Percentiles rank a stretch among this genome's conserved stretches.
phyloP scores from a whole-genome alignment of 1,140 invertebrate genomes.

The Coelopa frigida region DNA sequence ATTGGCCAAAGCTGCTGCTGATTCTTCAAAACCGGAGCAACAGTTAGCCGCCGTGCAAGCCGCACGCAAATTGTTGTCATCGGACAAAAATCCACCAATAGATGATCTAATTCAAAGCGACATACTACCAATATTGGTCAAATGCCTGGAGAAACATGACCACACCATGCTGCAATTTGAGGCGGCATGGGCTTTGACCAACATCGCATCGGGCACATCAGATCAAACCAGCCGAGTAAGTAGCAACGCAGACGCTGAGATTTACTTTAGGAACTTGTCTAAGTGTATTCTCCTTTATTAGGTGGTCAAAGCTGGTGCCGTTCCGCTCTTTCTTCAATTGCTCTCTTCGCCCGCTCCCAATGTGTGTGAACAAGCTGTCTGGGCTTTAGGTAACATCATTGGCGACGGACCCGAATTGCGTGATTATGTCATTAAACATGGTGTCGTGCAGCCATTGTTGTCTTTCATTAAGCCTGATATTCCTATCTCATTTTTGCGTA shows the following conservation, averaged over 20 bases:
- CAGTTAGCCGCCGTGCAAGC: conserved; percentile 79
- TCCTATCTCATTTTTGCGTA: conserved; percentile 85
- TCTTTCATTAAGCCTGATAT: conserved; percentile 90
- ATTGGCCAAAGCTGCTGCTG: conserved; percentile 66
- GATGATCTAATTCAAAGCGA: conserved; percentile 89
- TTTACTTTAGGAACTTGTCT: neutral
- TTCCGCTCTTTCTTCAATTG: conserved; percentile 88
- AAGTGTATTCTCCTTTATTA: conserved; percentile 45
- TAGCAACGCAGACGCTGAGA: neutral
- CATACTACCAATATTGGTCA: conserved; percentile 88
- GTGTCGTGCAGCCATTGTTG: conserved; percentile 81
- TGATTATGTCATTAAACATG: conserved; percentile 86
- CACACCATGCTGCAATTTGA: conserved; percentile 95
- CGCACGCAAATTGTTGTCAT: conserved; percentile 89
- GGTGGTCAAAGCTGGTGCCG: conserved; percentile 90
- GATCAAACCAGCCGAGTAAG: conserved; percentile 74
- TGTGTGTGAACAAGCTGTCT: conserved; percentile 98
- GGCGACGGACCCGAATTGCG: conserved; percentile 85
- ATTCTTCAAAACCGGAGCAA: conserved; percentile 58
- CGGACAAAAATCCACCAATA: conserved; percentile 98
- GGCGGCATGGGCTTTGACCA: conserved; percentile 98
- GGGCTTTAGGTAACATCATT: conserved; percentile 94
- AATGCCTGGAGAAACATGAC: conserved; percentile 78
- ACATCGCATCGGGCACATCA: conserved; percentile 96
- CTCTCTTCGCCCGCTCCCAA: conserved; percentile 89